Evolutionary conservation across 2,113 vertebrate species (phyloP), one percentile per base, ranked within the genome.

Genomic region (Balaeniceps rex): DNA sequence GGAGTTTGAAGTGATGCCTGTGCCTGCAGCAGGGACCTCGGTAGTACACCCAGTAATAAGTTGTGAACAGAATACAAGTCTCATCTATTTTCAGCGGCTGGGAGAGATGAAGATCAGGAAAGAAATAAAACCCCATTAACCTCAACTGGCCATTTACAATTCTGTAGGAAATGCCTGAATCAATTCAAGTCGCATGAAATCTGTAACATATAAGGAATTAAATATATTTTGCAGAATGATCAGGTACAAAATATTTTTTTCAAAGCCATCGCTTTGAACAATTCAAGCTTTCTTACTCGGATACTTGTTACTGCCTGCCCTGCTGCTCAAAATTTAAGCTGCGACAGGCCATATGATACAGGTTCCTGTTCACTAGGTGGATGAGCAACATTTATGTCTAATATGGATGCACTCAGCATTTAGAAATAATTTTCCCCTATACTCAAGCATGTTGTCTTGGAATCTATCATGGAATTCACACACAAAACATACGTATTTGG

Each of bases 241-340:
- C 29, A 54, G 34, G 40, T 88, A 29, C 17, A 70, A 85, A 76
- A 29, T 23, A 31, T 3, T 80, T 72, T 66, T 75, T 86, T 74
- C 40, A 76, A 77, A 91, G 46, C 19, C 23, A 84, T 49, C 36
- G 46, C 31, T 76, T 65, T 38, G 40, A 89, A 82, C 36, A 52
- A 54, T 33, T 79, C 11, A 65, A 69, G 63, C 40, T 85, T 91
- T 92, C 49, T 79, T 87, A 77, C 83, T 93, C 3, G 0, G 63
- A 40, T 91, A 54, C 87, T 63, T 94, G 83, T 87, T 93, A 57
- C 47, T 91, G 66, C 84, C 70, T 97, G 83, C 83, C 74, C 64
- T 33, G 52, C 60, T 81, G 40, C 69, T 93, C 64, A 57, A 79
- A 92, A 88, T 91, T 69, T 82, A 85, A 74, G 33, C 76, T 84